Base-by-base conservation (phyloP, 2,797 vertebrate genomes). In the Orientallactaga sibirica region DNA sequence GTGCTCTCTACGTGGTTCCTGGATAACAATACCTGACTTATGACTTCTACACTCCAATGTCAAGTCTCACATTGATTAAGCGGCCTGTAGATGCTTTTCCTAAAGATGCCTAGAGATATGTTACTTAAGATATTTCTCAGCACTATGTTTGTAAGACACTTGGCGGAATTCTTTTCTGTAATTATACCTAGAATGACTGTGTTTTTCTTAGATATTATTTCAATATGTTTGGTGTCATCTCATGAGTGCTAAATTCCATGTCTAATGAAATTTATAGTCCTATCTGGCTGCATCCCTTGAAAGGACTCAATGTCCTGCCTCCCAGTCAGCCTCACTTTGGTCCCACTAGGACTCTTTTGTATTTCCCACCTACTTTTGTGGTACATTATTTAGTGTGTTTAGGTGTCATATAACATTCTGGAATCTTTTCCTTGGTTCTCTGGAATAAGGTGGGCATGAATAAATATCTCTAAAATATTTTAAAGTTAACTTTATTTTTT, bases 151-250 rank as follows among this genome's bases (percentile, higher is more conserved):
- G 52, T 25, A 58, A 76, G 29, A 74, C 55, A 81, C 55, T 37
- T 71, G n/a, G 41, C 88, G 52, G 68, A 91, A 74, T 58, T 74
- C 81, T 16, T 90, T 41, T 94, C 41, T 20, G 2, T 80, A 92
- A 91, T 78, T 90, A 48, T 85, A 48, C 33, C 18, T n/a, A 79
- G 27, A 88, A 80, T 88, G 24, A 15, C 37, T 41, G 25, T 78
- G 20, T 48, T 91, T 91, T n/a, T 76, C 58, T 89, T 89, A 88
- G 27, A 58, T 7, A 64, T 20, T 80, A 62, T n/a, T 68, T 43
- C 20, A 48, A 15, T 67, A 52, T 20, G 82, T 91, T 89, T 86
- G 55, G 6, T 85, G 84, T 84, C 7, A 81, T 90, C 78, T 86
- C 7, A 52, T 22, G 37, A 75, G 22, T 10, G 77, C 7, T 27